phyloP scores from a whole-genome alignment of 2,888 invertebrate species.

The Pristionchus maxplancki region DNA sequence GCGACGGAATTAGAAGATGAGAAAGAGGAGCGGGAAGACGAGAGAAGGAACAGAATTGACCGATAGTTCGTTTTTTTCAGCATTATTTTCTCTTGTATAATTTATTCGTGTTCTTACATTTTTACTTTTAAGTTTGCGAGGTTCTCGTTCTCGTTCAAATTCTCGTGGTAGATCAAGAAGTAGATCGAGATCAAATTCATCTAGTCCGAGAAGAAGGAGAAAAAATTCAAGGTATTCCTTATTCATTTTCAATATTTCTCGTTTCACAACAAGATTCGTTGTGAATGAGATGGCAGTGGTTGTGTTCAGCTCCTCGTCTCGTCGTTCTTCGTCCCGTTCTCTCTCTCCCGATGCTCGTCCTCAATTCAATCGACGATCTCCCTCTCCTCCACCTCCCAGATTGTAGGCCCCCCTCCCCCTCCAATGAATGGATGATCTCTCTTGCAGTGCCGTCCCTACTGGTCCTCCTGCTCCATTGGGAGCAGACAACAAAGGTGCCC shows the following conservation, averaged over 20 bases:
- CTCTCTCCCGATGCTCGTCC: conserved; percentile 10
- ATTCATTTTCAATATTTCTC: neutral
- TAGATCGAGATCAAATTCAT: conserved; percentile 15
- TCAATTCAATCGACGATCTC: neutral
- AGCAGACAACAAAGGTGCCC: conserved; percentile 95
- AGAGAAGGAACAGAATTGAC: conserved; percentile 9
- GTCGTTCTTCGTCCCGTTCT: conserved; percentile 32
- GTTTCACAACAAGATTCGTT: neutral
- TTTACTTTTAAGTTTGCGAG: neutral
- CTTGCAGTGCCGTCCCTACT: conserved; percentile 29
- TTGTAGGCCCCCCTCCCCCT: neutral
- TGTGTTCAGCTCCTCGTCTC: neutral
- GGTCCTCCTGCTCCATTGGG: conserved; percentile 80
- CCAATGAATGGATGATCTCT: too few species aligned
- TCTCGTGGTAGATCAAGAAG: conserved; percentile 24
- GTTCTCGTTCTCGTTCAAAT: conserved; percentile 33
- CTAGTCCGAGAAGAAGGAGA: neutral
- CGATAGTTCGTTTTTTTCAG: neutral
- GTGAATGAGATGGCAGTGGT: neutral
- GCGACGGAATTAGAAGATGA: conserved; percentile 44
- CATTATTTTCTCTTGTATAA: neutral
- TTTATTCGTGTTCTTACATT: neutral
- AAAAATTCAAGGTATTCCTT: neutral
- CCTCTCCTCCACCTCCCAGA: conserved; percentile 32
- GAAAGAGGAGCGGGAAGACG: conserved; percentile 17